phyloP scores from a whole-genome alignment of 2,888 invertebrate genomes.

The Scaptomyza reducta region DNA sequence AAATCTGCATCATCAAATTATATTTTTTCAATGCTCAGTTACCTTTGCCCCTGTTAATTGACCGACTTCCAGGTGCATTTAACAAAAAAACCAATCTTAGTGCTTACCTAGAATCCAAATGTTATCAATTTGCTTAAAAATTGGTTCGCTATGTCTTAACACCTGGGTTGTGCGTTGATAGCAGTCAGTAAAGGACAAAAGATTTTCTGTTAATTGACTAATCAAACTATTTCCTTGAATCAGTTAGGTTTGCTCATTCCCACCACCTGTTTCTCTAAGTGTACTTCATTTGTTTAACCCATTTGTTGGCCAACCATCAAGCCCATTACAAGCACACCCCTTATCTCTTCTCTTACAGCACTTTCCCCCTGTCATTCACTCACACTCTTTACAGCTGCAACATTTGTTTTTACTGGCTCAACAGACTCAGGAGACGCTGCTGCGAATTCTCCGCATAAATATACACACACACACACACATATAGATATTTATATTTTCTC shows the following conservation, averaged over 20 bases:
- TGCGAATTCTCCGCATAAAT: conserved; percentile 58
- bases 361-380: background rate
- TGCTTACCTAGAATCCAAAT: too few species aligned
- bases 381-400: conserved; percentile 38
- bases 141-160: too few species aligned
- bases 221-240: too few species aligned
- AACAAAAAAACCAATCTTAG: too few species aligned
- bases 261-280: conserved; percentile 27
- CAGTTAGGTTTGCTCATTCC: too few species aligned
- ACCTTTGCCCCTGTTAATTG: too few species aligned
- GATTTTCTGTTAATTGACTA: too few species aligned
- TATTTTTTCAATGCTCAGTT: too few species aligned
- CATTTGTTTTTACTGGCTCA: conserved; percentile 61
- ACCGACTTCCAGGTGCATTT: too few species aligned
- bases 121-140: too few species aligned
- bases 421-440: conserved; percentile 42
- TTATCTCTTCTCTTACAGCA: background rate
- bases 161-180: too few species aligned
- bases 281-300: conserved; percentile 59
- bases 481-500: conserved; percentile 33
- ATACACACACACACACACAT: background rate
- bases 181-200: too few species aligned
- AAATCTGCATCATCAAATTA: background rate
- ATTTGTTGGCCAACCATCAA: conserved; percentile 31
- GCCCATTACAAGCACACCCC: conserved; percentile 40